phyloP scores from a whole-genome alignment of 2,888 invertebrate genomes.

The Aleiodes testaceus region DNA sequence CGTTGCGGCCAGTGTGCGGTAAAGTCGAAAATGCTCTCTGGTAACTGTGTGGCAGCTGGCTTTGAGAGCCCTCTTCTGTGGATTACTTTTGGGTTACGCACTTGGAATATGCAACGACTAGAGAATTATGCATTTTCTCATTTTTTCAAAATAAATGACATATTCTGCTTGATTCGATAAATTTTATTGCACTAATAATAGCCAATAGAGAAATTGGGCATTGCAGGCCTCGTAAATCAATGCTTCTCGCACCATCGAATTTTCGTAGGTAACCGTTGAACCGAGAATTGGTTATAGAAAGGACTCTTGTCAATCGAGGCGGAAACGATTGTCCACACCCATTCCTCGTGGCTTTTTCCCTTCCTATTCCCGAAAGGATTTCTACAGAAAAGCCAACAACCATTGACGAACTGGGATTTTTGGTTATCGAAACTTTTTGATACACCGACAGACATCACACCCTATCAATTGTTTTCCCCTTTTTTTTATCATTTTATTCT shows the following conservation, averaged over 20 bases:
- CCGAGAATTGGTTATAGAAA: conserved; percentile 27
- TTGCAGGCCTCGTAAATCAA: conserved; percentile 25
- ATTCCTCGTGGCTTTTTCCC: conserved; percentile 24
- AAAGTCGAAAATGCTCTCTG: conserved; percentile 44
- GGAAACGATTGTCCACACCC: conserved; percentile 24
- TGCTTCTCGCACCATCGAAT: conserved; percentile 22
- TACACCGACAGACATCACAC: conserved; percentile 10
- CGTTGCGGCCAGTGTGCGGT: conserved; percentile 42
- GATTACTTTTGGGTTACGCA: conserved; percentile 40
- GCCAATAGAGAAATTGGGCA: neutral
- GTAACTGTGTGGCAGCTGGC: conserved; percentile 46
- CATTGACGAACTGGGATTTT: conserved; percentile 21
- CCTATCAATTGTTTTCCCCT: neutral
- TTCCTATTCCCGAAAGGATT: neutral
- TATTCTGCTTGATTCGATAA: no score
- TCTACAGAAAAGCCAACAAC: neutral
- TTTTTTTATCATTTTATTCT: conserved; percentile 24
- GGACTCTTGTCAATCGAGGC: conserved; percentile 28
- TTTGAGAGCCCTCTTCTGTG: conserved; percentile 43
- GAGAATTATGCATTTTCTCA: conserved; percentile 3
- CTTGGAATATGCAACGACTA: conserved; percentile 49
- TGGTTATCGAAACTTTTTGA: conserved; percentile 32
- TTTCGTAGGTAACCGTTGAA: conserved; percentile 21
- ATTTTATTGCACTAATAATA: no score
- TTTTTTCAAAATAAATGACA: neutral